These are phyloP conservation scores for Takifugu ocellatus DNA, from an alignment of 2,797 vertebrate species.

Conservation along the genomic window DNA sequence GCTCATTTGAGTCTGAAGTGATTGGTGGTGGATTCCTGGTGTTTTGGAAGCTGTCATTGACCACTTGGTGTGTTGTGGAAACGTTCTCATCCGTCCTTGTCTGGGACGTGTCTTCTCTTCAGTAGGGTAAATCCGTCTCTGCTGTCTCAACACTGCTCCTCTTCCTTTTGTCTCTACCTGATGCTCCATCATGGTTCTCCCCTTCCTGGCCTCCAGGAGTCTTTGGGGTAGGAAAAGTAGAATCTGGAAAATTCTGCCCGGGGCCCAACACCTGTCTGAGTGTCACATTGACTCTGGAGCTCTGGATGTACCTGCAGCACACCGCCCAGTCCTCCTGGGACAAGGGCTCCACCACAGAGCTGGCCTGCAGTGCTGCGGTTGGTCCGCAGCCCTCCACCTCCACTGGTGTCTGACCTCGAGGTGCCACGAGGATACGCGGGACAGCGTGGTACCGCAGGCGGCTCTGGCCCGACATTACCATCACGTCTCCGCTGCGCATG, in stretches of 20 bases:
- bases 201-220: background rate
- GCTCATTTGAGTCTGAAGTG: too few relatives aligned
- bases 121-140: constrained; percentile 1
- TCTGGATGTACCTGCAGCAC: constrained; percentile 83
- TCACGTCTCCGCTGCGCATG: constrained; percentile 93
- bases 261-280: constrained; percentile 86
- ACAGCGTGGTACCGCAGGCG: constrained; percentile 93
- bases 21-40: too few relatives aligned
- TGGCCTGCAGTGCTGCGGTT: constrained; percentile 11
- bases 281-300: constrained; percentile 90
- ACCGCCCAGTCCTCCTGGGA: constrained; percentile 83
- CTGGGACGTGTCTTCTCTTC: background rate
- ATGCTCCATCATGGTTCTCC: constrained; percentile 1
- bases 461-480: constrained; percentile 94
- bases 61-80: too few relatives aligned
- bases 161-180: constrained; percentile 36
- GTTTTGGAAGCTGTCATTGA: too few relatives aligned
- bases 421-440: constrained; percentile 80
- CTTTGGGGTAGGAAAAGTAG: background rate
- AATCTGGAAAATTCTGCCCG: constrained; percentile 78
- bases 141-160: constrained; percentile 26
- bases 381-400: constrained; percentile 10
- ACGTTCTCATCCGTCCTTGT: background rate
- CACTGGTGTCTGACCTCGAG: constrained; percentile 61
- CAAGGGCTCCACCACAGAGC: constrained; percentile 49